Evolutionary conservation across 1,140 invertebrate genomes (phyloP), one percentile per base, ranked within the genome.

Genomic region (Oreohelix idahoensis): DNA sequence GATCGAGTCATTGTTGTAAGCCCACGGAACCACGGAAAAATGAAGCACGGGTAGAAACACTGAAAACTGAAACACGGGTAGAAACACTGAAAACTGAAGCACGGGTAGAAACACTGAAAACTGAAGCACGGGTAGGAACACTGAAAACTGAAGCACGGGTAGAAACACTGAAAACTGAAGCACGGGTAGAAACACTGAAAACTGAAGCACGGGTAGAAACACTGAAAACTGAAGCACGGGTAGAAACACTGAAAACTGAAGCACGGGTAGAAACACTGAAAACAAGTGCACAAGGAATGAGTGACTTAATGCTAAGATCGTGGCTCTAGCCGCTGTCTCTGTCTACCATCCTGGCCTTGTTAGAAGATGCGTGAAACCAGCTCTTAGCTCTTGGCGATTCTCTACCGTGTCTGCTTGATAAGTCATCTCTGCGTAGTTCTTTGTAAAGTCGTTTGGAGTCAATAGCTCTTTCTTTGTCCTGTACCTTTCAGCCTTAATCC

Each of bases 331-430:
- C 94, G 0, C 96, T 96, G 89, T 96, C 95, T 83, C 97, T 97
- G 92, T 98, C 97, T 15, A 97, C 94, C 95, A 98, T 97, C 35
- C 97, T 94, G 0, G 97, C 94, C 91, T 97, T 97, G 53, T 97
- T 94, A 0, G 96, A 95, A n/a, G 95, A 91, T 38, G 95, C 91
- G 92, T 98, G 74, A 96, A 95, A 0, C 97, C 97, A 32, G 96
- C 95, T 73, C 97, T 94, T 4, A 96, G 96, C 45, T 95, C 96
- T n/a, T 93, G 93, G 0, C 95, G 95, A 45, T 95, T 95, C 13
- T 94, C 92, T 29, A 94, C 94, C 0, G 95, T 95, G 49, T 95
- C 94, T 92, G 86, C 79, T 29, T 86, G 32, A 35, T 86, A 94
- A 89, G 89, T 94, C 91, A 86, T 74, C n/a, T 89, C 83, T 4